Evolutionary conservation across 2,888 invertebrate species (phyloP).

Genomic region (Chesias legatella): DNA sequence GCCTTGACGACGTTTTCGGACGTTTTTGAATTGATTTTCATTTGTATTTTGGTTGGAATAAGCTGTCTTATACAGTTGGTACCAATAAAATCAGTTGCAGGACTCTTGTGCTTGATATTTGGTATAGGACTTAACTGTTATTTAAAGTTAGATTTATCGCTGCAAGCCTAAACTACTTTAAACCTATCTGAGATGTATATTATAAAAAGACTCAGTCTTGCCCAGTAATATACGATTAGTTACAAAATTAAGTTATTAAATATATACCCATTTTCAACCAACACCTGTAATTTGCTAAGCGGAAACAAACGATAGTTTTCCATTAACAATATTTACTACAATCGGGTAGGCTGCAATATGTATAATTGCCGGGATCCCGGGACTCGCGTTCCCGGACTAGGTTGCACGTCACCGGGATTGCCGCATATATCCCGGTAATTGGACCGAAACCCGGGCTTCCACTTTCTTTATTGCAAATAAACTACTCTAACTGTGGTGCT

Average conservation of each 20-base stretch:
- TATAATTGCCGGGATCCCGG: constrained; percentile 60
- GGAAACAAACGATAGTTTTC: constrained; percentile 45
- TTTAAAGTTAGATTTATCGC: no score
- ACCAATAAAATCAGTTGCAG: no score
- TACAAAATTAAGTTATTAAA: no score
- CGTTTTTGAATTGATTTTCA: constrained; percentile 44
- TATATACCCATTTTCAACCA: no score
- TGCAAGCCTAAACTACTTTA: no score
- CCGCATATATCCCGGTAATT: constrained; percentile 79
- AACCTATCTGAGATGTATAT: no score
- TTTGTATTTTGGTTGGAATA: constrained; percentile 31
- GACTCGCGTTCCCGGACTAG: constrained; percentile 48
- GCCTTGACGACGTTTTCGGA: constrained; percentile 43
- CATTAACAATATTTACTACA: constrained; percentile 46
- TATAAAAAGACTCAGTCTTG: no score
- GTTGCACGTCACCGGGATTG: constrained; percentile 74
- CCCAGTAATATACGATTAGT: no score
- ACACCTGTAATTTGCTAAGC: constrained; percentile 20
- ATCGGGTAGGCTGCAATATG: constrained; percentile 61
- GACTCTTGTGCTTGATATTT: no score
- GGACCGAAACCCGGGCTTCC: constrained; percentile 76
- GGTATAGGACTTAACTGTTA: no score
- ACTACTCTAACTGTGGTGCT: constrained; percentile 72
- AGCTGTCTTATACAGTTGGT: constrained; percentile 7
- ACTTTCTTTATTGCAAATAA: constrained; percentile 80